These are phyloP conservation scores for Schizopygopsis malacanthus DNA, from an alignment of 2,797 vertebrate genomes.

Conservation along the genomic window DNA sequence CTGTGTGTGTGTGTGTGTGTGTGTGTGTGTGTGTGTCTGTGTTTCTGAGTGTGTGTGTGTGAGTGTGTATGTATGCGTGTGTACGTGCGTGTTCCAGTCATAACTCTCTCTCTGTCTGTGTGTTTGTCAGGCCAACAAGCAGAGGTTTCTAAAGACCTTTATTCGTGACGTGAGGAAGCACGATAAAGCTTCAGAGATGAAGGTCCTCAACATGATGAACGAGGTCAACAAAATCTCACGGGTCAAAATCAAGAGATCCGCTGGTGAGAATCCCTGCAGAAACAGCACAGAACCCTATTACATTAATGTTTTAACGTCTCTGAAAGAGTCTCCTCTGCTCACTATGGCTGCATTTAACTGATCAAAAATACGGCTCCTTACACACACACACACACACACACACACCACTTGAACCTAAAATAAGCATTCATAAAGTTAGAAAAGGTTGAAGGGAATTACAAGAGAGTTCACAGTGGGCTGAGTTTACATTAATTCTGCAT, in stretches of 20 bases:
- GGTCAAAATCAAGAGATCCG: slow-evolving; percentile 24
- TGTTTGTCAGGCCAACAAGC: slow-evolving; percentile 64
- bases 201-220: slow-evolving; percentile 38
- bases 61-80: neutral
- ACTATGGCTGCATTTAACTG: neutral
- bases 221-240: slow-evolving; percentile 42
- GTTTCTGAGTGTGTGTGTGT: no score
- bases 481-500: no score
- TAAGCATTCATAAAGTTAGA: no score
- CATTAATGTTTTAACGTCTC: neutral
- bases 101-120: neutral
- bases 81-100: neutral
- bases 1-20: neutral
- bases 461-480: no score
- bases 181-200: neutral
- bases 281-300: no score
- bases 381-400: no score
- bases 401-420: no score
- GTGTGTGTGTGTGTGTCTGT: neutral
- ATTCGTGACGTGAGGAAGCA: slow-evolving; percentile 17
- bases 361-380: neutral
- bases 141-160: slow-evolving; percentile 64
- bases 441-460: no score
- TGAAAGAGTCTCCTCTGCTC: neutral
- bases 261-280: slow-evolving; percentile 60